Percentiles rank a stretch among this genome's conserved stretches.
Evolutionary conservation across 2,797 vertebrate genomes (phyloP).

Genomic region (Microctenopoma stevenorrisi): DNA sequence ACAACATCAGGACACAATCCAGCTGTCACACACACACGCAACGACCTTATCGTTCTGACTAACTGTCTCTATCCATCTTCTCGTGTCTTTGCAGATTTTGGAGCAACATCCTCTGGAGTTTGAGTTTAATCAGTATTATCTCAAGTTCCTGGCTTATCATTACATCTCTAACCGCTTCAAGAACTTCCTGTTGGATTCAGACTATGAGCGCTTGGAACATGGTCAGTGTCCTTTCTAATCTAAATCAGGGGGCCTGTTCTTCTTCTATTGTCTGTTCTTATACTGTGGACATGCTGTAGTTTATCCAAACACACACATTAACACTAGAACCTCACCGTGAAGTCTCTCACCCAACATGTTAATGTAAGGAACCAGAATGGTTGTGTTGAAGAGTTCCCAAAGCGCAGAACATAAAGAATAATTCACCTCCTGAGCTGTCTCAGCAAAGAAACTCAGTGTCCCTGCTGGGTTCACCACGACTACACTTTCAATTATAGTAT

Average conservation of each 20-base stretch:
- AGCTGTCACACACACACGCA: constrained; percentile 39
- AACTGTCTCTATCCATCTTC: constrained; percentile 43
- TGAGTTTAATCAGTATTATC: constrained; percentile 99
- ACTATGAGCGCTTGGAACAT: constrained; percentile 97
- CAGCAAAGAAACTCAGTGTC: not conserved
- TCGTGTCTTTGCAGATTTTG: constrained; percentile 86
- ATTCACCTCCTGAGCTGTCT: not conserved
- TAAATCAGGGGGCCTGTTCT: constrained; percentile 1
- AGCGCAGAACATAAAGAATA: not conserved
- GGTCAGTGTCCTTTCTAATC: constrained; percentile 83
- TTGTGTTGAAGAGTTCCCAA: not conserved
- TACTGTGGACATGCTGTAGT: constrained; percentile 15
- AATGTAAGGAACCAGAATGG: not conserved
- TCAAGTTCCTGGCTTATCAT: constrained; percentile 99
- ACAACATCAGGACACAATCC: constrained; percentile 31
- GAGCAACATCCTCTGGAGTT: constrained; percentile 96
- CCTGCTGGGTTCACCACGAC: not conserved
- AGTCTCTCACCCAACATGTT: not conserved
- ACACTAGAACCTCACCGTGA: no score
- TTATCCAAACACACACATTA: not conserved
- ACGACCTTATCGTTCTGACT: constrained; percentile 16
- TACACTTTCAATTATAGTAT: not conserved
- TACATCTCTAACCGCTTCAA: constrained; percentile 98
- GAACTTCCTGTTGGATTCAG: constrained; percentile 98
- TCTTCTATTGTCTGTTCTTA: constrained; percentile 1